Base-by-base conservation (phyloP, 2,113 vertebrate species). In the Hippocampus zosterae region DNA sequence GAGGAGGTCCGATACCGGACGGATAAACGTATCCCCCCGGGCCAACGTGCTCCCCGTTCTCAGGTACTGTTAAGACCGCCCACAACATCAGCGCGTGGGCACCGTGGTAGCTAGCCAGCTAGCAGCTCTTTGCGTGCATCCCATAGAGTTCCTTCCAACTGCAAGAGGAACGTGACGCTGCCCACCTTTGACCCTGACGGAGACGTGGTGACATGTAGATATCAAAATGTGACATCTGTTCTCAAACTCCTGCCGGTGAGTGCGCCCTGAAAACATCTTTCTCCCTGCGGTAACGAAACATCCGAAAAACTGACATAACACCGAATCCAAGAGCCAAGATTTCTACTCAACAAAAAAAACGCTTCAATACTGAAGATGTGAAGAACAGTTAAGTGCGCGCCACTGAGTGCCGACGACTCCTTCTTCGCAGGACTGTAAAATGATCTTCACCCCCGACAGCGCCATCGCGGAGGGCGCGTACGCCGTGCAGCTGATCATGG, bases 71-170 rank as follows among this genome's bases (percentile, higher is more conserved):
- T 3, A 59, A 13, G 8, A n/a, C 1, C 3, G 2, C 19, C 19
- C 8, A n/a, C 11, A 37, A 41, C 21, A 15, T 57, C 33, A 2
- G n/a, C 21, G 8, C 2, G 21, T 27, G 16, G 16, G 27, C 23
- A 8, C 15, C 23, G 37, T 42, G 21, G n/a, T 10, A 9, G n/a
- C 16, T 10, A 9, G n/a, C 16, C 15, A 8, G 27, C 11, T 19
- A 2, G 11, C 19, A 53, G 16, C 18, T 53, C 18, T 67, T 33
- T 63, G 44, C 11, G 7, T 33, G 0, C 59, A 3, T 23, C 16
- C 6, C 13, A 52, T 33, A 87, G 83, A 72, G 69, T 80, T 66
- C 79, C 83, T 55, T 84, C 68, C 42, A 87, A 84, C 81, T 85
- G 81, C 73, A 11, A 7, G 61, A 74, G 71, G 27, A 29, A 71